Conservation (phyloP, 1,140 invertebrate genomes). For the Euwallacea fornicatus region DNA sequence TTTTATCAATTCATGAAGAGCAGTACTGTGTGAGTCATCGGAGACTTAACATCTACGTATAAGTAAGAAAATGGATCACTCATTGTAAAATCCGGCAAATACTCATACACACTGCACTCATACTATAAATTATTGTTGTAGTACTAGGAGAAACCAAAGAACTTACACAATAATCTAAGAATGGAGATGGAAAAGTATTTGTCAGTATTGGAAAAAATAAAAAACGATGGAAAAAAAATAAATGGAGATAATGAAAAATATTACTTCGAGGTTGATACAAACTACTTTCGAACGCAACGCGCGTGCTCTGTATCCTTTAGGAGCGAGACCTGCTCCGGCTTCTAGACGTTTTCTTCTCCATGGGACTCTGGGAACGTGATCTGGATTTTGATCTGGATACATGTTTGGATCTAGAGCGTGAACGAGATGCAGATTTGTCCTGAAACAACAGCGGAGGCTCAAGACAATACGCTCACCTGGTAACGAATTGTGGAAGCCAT, state of each 20-base stretch:
- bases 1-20: too few relatives aligned
- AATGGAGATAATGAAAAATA: slow-evolving; percentile 13
- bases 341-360: slow-evolving; percentile 31
- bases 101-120: too few relatives aligned
- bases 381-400: slow-evolving; percentile 34
- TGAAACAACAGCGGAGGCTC: slow-evolving; percentile 7
- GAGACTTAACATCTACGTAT: too few relatives aligned
- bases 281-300: slow-evolving; percentile 18
- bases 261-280: slow-evolving; percentile 25
- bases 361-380: slow-evolving; percentile 30
- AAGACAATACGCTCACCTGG: too few relatives aligned
- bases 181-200: background rate
- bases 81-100: too few relatives aligned
- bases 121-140: too few relatives aligned
- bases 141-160: background rate
- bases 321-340: slow-evolving; percentile 31
- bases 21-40: too few relatives aligned
- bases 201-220: background rate
- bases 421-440: slow-evolving; percentile 32
- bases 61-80: too few relatives aligned
- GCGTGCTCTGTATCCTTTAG: slow-evolving; percentile 17
- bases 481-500: too few relatives aligned
- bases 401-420: slow-evolving; percentile 27
- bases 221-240: slow-evolving; percentile 11
- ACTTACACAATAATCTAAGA: background rate